Evolutionary conservation across 2,888 invertebrate species (phyloP).

Genomic region (Aleiodes leptofemur): DNA sequence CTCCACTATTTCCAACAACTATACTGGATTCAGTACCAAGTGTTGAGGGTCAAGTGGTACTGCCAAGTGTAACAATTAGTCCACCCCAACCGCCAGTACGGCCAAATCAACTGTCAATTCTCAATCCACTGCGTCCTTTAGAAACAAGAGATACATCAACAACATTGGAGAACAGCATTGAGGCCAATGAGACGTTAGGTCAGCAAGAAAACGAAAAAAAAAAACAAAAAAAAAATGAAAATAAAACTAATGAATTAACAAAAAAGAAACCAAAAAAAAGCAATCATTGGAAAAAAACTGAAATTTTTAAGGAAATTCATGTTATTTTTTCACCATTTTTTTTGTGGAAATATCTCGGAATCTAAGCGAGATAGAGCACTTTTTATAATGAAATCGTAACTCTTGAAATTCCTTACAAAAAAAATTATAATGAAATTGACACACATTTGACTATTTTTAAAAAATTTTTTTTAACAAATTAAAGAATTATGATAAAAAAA

Average conservation of each 20-base stretch:
- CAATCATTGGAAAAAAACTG: too few species aligned
- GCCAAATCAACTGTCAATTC: slow-evolving; percentile 60
- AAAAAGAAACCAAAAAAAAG: not conserved
- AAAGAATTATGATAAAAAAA: too few species aligned
- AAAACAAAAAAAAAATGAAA: not conserved
- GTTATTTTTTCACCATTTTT: too few species aligned
- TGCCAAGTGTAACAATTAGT: slow-evolving; percentile 59
- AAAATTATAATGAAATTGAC: too few species aligned
- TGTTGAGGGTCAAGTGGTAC: slow-evolving; percentile 43
- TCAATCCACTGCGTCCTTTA: slow-evolving; percentile 59
- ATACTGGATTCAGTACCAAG: slow-evolving; percentile 41
- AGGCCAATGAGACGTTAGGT: slow-evolving; percentile 20
- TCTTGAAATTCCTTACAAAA: too few species aligned
- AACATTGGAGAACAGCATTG: not conserved
- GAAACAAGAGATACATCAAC: slow-evolving; percentile 39
- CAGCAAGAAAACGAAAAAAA: slow-evolving; percentile 16
- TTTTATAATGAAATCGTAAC: too few species aligned
- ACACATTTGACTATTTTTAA: too few species aligned
- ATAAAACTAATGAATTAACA: slow-evolving; percentile 23
- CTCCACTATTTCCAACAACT: slow-evolving; percentile 52
- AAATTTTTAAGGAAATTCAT: too few species aligned
- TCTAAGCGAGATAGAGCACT: too few species aligned
- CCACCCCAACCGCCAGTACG: slow-evolving; percentile 49
- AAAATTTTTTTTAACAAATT: too few species aligned
- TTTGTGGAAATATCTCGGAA: too few species aligned